Evolutionary conservation across 1,140 invertebrate species (phyloP), one percentile per base, ranked within the genome.

Genomic region (Odontomachus brunneus): DNA sequence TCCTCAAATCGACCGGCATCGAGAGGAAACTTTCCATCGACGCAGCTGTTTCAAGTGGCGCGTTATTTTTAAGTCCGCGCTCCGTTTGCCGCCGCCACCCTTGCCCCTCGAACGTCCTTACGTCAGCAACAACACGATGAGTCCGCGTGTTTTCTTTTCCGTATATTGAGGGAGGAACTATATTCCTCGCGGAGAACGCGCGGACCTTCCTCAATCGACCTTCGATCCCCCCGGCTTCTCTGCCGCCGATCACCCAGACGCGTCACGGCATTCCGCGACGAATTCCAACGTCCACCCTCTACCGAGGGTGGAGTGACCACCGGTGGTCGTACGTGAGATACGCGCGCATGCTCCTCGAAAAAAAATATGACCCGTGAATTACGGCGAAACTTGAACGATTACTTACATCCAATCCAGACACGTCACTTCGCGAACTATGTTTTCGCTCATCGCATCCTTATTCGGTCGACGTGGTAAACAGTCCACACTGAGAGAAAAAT

Each of bases 1-100:
- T 76, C 33, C 17, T 63, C 49, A 82, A 44, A 44, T 60, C 44
- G n/a, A 29, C 66, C 44, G 17, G 24, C 19, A 69, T 33, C 14
- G 59, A 51, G 38, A 76, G 11, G 51, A 88, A 89, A 89, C 57
- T 89, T 90, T 89, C 86, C 88, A 86, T 72, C 55, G 51, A 59
- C 82, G 76, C 73, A 63, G 44, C 57, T 74, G 63, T 69, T 71
- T 82, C 76, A 57, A 87, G 83, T 74, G 48, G 51, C n/a, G 62
- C 5, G 84, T 85, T 88, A 88, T 89, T 87, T 88, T 85, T 88
- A 83, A 84, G 63, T 44, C 62, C 49, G 11, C 51, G 62, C 65
- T 49, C 38, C n/a, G n/a, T n/a, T n/a, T n/a, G n/a, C n/a, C 38
- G 38, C 17, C 33, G 22, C 19, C 53, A 24, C 33, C 62, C 19